Percentiles rank a stretch among this genome's conserved stretches.
These are phyloP conservation scores for Cetonia aurata DNA, from an alignment of 2,888 invertebrate species.

Conservation along the genomic window DNA sequence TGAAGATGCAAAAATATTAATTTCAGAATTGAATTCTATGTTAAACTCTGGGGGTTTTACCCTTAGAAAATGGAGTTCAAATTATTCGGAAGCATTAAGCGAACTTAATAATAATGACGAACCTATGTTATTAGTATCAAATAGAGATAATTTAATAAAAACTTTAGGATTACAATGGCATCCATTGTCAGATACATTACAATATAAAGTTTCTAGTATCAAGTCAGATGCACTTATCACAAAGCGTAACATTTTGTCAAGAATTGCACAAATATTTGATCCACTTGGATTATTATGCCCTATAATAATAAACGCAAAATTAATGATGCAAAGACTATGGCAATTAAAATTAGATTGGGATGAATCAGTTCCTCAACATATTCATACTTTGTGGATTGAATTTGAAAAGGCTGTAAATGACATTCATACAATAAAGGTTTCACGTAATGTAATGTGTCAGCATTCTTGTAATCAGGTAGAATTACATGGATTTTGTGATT, in stretches of 20 bases:
- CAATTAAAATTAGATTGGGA: slow-evolving; percentile 9
- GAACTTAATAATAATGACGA: background rate
- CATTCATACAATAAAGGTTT: too few species aligned
- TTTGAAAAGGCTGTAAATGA: background rate
- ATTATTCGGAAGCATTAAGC: background rate
- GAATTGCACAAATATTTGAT: slow-evolving; percentile 5
- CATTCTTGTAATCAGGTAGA: slow-evolving; percentile 10
- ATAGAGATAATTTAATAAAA: background rate
- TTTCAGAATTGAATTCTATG: background rate
- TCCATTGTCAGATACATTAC: background rate
- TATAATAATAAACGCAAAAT: slow-evolving; percentile 9
- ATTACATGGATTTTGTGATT: slow-evolving; percentile 53
- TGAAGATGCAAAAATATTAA: slow-evolving; percentile 1
- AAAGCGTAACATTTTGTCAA: slow-evolving; percentile 1
- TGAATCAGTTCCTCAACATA: background rate
- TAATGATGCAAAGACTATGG: slow-evolving; percentile 15
- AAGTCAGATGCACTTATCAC: background rate
- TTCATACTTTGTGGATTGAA: slow-evolving; percentile 5
- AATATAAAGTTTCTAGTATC: background rate
- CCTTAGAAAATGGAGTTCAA: background rate
- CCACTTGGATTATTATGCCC: background rate
- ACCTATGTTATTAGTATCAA: slow-evolving; percentile 4
- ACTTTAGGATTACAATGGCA: slow-evolving; percentile 1
- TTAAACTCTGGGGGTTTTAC: background rate
- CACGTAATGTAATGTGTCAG: too few species aligned